Base-by-base conservation (phyloP, 2,797 vertebrate genomes). In the Melanotaenia maccullochi region DNA sequence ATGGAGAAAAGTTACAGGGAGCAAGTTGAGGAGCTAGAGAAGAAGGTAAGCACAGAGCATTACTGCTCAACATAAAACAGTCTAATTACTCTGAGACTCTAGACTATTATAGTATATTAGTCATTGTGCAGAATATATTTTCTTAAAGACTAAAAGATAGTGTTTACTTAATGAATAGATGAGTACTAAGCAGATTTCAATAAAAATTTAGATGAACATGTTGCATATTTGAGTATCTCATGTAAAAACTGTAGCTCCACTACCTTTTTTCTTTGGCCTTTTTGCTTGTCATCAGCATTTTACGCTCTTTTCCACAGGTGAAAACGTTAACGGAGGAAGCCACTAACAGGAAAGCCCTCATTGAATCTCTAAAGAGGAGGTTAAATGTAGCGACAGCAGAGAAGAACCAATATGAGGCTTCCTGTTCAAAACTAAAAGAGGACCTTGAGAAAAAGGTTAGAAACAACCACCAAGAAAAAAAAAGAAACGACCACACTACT, bases 381-480 rank as follows among this genome's bases (percentile, higher is more conserved):
- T 91, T 98, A 81, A 93, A 78, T 68, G 92, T 96, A 55, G 92
- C 94, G 61, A 90, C 92, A 35, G 93, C 95, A 76, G 96, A 97
- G 83, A 98, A 96, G 81, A 92, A 87, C 82, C 93, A 95, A 9
- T 90, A 94, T 67, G 96, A 97, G 71, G 84, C 94, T 71, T 92
- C 94, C 84, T 95, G 95, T 86, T 78, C 86, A 56, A 96, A 95
- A 85, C 87, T 95, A 60, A 96, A 93, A 85, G 94, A 95, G 9
- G 95, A 96, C n/a, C 80, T 97, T 76, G 94, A 94, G 40, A 96
- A 95, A 93, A 97, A 96, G 96, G 96, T 97, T 84, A 30, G 61
- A 38, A 40, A 35, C 20, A 22, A 4, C 0, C 1, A 24, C 5
- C 28, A 28, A 28, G 28, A 40, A 22, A 9, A 49, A 18, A n/a